These are phyloP conservation scores for Drosophila sordidula DNA, from an alignment of 2,888 invertebrate species.

Conservation along the genomic window DNA sequence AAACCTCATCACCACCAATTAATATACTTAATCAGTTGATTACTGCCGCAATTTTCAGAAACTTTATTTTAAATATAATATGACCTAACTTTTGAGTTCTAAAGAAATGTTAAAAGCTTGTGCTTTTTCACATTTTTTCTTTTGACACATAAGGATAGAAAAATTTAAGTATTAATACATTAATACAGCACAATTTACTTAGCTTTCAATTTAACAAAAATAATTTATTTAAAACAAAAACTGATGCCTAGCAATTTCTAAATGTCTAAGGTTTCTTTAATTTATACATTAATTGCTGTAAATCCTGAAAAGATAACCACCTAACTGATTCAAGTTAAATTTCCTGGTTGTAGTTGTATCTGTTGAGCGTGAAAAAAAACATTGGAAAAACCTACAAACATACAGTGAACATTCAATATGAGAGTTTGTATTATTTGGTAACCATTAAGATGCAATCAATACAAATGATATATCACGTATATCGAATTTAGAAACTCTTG, in stretches of 20 bases:
- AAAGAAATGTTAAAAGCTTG: constrained; percentile 8
- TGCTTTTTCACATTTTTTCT: constrained; percentile 3
- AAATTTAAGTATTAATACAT: constrained; percentile 7
- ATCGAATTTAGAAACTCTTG: background rate
- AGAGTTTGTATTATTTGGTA: no score
- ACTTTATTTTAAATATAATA: background rate
- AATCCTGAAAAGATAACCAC: constrained; percentile 3
- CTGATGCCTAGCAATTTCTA: background rate
- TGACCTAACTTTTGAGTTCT: constrained; percentile 11
- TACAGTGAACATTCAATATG: constrained; percentile 22
- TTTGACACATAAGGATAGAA: constrained; percentile 18
- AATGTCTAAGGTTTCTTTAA: constrained; percentile 1
- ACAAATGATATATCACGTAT: background rate
- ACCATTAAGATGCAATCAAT: background rate
- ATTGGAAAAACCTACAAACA: background rate
- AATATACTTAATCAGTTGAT: constrained; percentile 22
- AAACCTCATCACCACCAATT: constrained; percentile 34
- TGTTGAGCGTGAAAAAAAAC: constrained; percentile 12
- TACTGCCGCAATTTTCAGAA: constrained; percentile 23
- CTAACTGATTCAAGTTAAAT: background rate
- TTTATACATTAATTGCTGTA: background rate
- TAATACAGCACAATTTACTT: background rate
- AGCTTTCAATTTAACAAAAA: background rate
- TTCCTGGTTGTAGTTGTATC: constrained; percentile 1
- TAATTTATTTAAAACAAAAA: background rate